Evolutionary conservation across 2,888 invertebrate genomes (phyloP), one percentile per base, ranked within the genome.

Genomic region (Drosophila tripunctata): DNA sequence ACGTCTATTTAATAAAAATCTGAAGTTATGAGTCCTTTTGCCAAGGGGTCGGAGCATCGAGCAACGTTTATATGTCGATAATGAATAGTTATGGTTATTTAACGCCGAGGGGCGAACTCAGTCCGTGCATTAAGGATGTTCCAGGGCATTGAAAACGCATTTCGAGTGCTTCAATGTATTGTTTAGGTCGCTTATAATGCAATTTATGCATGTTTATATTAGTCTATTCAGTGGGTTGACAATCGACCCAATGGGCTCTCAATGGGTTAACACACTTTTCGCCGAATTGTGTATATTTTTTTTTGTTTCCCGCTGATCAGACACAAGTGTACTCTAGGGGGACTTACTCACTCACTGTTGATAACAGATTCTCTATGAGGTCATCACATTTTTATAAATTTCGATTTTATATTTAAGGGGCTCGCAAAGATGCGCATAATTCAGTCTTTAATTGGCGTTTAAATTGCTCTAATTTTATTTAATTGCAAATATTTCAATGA

Each of bases 71-170:
- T 86, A 70, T 77, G 75, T 70, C 87, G 81, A 86, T 86, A 86
- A 86, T 86, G 86, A 86, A 86, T 86, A 86, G 86, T 86, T 86
- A 86, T 89, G 75, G 84, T 67, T 75, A 72, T 84, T 83, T 78
- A 78, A 77, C 74, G 70, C 64, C 19, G 3, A 38, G 41, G 75
- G 73, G 21, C 41, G 47, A 66, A 45, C 47, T 72, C 48, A 75
- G 43, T 67, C 63, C 70, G 22, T 54, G 75, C 69, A 60, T 68
- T 74, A 76, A 77, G 74, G 45, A 40, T 54, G 51, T 47, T 50
- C 19, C 17, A 40, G n/a, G 31, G 24, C 40, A 54, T 69, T 66
- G 48, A 58, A 45, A 61, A 47, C 35, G 36, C 54, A 50, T 54
- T 56, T 57, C 14, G 19, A 50, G 50, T 38, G 36, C 51, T 72